These are phyloP conservation scores for Lasioglossum albipes DNA, from an alignment of 1,140 invertebrate species.

Conservation along the genomic window DNA sequence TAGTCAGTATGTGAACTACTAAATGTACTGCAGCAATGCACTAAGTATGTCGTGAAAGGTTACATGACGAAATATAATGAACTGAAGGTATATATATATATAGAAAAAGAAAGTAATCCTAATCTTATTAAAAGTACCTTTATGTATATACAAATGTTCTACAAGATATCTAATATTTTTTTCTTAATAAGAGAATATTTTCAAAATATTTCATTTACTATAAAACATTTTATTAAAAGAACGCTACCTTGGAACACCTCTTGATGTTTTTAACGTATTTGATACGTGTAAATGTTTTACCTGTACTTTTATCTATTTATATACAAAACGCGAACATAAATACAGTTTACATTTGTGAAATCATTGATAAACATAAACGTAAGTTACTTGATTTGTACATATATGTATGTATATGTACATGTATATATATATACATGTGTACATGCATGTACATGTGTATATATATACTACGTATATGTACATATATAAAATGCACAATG, in stretches of 20 bases:
- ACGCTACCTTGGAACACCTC: constrained; percentile 29
- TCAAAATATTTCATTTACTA: constrained; percentile 43
- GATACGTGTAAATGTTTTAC: constrained; percentile 26
- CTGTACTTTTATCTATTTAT: constrained; percentile 26
- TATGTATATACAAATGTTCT: constrained; percentile 40
- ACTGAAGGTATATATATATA: constrained; percentile 19
- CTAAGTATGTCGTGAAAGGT: constrained; percentile 35
- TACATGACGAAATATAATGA: constrained; percentile 20
- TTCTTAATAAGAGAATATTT: constrained; percentile 32
- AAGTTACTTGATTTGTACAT: constrained; percentile 5
- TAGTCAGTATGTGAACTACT: constrained; percentile 30
- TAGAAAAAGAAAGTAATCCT: constrained; percentile 14
- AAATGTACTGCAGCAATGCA: constrained; percentile 35
- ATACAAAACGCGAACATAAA: constrained; percentile 32
- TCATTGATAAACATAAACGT: constrained; percentile 15
- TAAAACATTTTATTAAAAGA: constrained; percentile 33
- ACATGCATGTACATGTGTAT: too few species aligned
- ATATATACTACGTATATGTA: neutral
- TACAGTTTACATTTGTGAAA: constrained; percentile 29
- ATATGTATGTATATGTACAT: neutral
- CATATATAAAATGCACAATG: constrained; percentile 30
- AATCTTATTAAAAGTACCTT: constrained; percentile 38
- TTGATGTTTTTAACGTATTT: constrained; percentile 23
- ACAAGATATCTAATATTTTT: constrained; percentile 39
- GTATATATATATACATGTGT: too few species aligned